Evolutionary conservation across 2,113 vertebrate species (phyloP).

Genomic region (Pseudonaja textilis): DNA sequence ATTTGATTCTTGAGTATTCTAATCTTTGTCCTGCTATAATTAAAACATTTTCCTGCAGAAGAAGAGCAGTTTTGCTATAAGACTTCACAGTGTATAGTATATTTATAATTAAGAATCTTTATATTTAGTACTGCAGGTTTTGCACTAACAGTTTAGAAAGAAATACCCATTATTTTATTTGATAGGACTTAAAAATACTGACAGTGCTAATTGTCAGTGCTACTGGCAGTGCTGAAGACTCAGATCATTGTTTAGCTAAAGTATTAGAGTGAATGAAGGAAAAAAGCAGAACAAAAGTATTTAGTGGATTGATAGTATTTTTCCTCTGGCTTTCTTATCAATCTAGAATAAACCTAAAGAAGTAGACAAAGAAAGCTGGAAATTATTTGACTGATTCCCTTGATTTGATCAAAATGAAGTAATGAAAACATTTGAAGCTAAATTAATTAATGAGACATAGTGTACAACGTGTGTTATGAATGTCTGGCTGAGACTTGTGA

Average conservation of each 20-base stretch:
- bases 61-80: not conserved
- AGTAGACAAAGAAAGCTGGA: not conserved
- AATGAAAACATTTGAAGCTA: not conserved
- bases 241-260: not conserved
- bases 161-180: not conserved
- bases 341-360: not conserved
- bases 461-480: not conserved
- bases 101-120: not conserved
- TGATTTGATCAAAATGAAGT: not conserved
- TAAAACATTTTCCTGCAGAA: not conserved
- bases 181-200: not conserved
- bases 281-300: not conserved
- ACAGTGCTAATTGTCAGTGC: not conserved
- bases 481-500: not conserved
- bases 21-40: not conserved
- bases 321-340: not conserved
- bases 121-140: not conserved
- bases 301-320: not conserved
- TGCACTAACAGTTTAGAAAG: not conserved
- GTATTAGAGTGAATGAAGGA: not conserved
- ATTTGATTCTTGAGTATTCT: not conserved
- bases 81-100: not conserved
- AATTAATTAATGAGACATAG: too few relatives aligned
- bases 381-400: not conserved
- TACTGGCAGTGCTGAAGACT: too few relatives aligned